These are phyloP conservation scores for Dicrostonyx torquatus DNA, from an alignment of 2,797 vertebrate genomes.

Conservation along the genomic window DNA sequence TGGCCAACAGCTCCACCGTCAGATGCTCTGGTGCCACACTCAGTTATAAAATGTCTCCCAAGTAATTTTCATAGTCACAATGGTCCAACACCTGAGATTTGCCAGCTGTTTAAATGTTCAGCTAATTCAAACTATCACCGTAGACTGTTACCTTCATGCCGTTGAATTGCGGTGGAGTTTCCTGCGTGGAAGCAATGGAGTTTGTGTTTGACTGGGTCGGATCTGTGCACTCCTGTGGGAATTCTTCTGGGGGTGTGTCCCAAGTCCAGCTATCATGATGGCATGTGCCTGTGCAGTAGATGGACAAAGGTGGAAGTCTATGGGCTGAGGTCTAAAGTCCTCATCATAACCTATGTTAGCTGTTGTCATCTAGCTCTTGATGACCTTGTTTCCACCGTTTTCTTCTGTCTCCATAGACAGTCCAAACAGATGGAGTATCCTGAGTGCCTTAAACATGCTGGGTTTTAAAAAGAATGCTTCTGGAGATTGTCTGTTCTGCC, in stretches of 20 bases:
- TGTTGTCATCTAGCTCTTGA: neutral
- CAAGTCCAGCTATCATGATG: neutral
- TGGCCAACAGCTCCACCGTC: neutral
- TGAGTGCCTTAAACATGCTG: neutral
- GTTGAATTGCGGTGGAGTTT: neutral
- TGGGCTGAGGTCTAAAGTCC: neutral
- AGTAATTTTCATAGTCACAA: neutral
- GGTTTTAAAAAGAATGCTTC: neutral
- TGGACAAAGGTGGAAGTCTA: neutral
- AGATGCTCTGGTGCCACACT: neutral
- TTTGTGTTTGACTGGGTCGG: neutral
- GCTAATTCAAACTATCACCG: neutral
- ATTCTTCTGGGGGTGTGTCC: too few species aligned
- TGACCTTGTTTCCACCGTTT: neutral
- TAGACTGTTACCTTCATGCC: neutral
- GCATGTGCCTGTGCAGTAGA: fast-evolving
- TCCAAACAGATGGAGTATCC: neutral
- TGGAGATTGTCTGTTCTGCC: neutral
- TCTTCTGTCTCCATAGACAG: neutral
- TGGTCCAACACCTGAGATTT: slow-evolving; percentile 11
- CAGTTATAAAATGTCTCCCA: neutral
- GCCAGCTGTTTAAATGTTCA: slow-evolving; percentile 33
- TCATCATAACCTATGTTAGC: neutral
- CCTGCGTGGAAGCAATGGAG: neutral
- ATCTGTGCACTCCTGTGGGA: neutral